Evolutionary conservation across 2,888 invertebrate species (phyloP).

Genomic region (Calameuta idolon): DNA sequence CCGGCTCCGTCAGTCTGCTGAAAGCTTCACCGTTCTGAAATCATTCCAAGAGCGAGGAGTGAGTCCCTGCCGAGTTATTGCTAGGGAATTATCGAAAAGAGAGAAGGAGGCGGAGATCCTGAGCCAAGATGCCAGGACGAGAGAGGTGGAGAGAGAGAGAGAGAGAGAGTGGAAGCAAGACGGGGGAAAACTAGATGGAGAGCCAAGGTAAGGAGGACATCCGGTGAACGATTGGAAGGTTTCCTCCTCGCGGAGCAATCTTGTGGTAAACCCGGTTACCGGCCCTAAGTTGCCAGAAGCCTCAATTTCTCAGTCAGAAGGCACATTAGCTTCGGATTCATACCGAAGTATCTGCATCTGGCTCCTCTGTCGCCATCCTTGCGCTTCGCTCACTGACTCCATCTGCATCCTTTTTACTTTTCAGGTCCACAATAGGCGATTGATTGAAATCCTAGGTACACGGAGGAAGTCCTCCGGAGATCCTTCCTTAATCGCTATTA

Average conservation of each 20-base stretch:
- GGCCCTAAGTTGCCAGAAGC: slow-evolving; percentile 45
- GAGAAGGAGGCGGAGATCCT: background rate
- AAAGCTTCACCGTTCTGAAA: slow-evolving; percentile 52
- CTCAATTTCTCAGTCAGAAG: background rate
- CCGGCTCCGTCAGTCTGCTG: slow-evolving; percentile 45
- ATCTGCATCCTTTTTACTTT: background rate
- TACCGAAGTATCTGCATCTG: background rate
- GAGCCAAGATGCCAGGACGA: background rate
- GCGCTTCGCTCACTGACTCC: background rate
- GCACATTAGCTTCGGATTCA: background rate
- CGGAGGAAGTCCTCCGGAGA: background rate
- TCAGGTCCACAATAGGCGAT: background rate
- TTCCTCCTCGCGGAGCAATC: slow-evolving; percentile 66
- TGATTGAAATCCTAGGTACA: background rate
- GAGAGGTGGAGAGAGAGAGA: background rate
- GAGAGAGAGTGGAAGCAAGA: background rate
- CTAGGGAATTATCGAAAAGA: background rate
- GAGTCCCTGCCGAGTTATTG: background rate
- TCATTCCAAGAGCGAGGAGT: background rate
- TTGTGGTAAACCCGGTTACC: slow-evolving; percentile 65
- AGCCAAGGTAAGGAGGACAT: slow-evolving; percentile 47
- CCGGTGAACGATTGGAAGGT: slow-evolving; percentile 65
- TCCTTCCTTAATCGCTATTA: slow-evolving; percentile 45
- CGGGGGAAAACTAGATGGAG: background rate
- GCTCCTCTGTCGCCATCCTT: background rate